Evolutionary conservation across 2,888 invertebrate species (phyloP).

Genomic region (Theristus sp.): DNA sequence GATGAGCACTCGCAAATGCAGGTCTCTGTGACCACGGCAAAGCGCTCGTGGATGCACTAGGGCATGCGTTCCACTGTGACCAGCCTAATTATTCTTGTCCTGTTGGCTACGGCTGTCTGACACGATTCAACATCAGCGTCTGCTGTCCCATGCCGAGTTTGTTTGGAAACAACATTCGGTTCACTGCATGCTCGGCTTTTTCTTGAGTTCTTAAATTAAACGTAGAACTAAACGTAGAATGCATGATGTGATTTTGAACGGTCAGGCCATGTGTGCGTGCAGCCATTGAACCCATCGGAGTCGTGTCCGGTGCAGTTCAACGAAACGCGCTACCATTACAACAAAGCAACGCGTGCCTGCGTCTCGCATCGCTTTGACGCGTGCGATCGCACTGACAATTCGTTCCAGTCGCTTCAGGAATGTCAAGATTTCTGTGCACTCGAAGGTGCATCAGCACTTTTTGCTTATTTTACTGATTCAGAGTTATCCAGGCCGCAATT

Average conservation of each 20-base stretch:
- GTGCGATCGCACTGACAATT: slow-evolving; percentile 11
- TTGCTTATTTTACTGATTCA: too few species aligned
- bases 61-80: slow-evolving; percentile 8
- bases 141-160: slow-evolving; percentile 9
- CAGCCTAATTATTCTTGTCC: slow-evolving; percentile 5
- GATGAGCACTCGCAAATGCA: too few species aligned
- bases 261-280: slow-evolving; percentile 8
- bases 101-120: slow-evolving; percentile 8
- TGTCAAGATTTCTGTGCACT: slow-evolving; percentile 7
- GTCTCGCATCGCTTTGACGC: slow-evolving; percentile 10
- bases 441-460: too few species aligned
- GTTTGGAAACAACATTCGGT: not conserved
- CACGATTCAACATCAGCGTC: slow-evolving; percentile 9
- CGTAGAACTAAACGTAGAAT: too few species aligned
- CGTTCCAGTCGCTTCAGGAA: slow-evolving; percentile 8
- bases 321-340: slow-evolving; percentile 9
- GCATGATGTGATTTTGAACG: too few species aligned
- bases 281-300: slow-evolving; percentile 4
- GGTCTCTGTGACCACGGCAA: slow-evolving; percentile 10
- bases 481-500: too few species aligned
- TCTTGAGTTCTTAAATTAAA: too few species aligned
- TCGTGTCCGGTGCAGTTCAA: slow-evolving; percentile 5
- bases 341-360: slow-evolving; percentile 8
- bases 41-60: slow-evolving; percentile 6
- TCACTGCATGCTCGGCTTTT: not conserved